Base-by-base conservation (phyloP, 2,113 vertebrate species). In the Ptilonorhynchus violaceus region DNA sequence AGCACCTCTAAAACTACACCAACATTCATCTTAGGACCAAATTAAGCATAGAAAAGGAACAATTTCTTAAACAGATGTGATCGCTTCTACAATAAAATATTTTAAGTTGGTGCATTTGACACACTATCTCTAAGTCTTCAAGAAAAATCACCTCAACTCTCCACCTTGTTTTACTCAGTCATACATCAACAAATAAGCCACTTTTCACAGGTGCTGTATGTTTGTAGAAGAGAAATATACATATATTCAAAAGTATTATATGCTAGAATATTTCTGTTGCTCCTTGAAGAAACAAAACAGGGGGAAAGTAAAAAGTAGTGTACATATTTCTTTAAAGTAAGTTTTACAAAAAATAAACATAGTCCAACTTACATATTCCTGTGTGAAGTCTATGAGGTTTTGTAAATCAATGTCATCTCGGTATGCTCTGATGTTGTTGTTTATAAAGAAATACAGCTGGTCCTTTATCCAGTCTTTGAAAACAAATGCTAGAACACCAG, bases 381-480 rank as follows among this genome's bases (percentile, higher is more conserved):
- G 99, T 14, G 99, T 99, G 97, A 99, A 99, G 97, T 99, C 99
- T 95, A 99, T 99, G 88, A 99, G 99, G 97, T 99, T 99, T 96
- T 99, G 99, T 85, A 99, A 98, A 97, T 99, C 99, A 72, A 99
- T 99, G 97, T 99, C 99, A 81, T 99, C 99, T 96, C 99, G 96
- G 97, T 99, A 99, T 0, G 99, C 99, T 96, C 99, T 98, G 96
- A 99, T 99, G 98, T 99, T 99, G 98, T 99, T 99, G 98, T 99
- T 99, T 96, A 99, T 99, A 93, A 99, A 99, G 97, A 99, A 99
- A 97, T 99, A 99, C 69, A 99, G 99, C 98, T 99, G 99, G 98
- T 99, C 99, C 97, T 99, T 99, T 98, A 99, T 99, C 99, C 99
- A 99, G 97, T 99, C 99, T 98, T 99, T 99, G 98, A 99, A 99